Evolutionary conservation across 2,888 invertebrate genomes (phyloP).

Genomic region (Cephalotes varians): DNA sequence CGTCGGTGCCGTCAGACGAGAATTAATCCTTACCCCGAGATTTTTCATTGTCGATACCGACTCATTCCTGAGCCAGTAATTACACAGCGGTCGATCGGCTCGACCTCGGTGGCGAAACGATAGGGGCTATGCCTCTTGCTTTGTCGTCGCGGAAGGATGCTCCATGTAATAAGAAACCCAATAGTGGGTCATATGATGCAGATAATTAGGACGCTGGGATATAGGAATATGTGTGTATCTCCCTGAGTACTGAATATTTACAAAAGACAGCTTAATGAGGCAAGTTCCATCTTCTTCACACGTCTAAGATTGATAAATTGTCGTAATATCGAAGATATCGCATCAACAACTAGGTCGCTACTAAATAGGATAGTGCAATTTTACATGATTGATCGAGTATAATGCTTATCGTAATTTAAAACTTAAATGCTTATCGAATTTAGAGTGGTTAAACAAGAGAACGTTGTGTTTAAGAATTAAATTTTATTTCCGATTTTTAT

Average conservation of each 20-base stretch:
- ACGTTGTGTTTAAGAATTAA: background rate
- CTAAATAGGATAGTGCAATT: background rate
- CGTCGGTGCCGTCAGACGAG: slow-evolving; percentile 57
- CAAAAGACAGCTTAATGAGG: background rate
- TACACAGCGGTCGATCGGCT: slow-evolving; percentile 73
- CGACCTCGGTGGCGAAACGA: slow-evolving; percentile 67
- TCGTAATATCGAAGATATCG: background rate
- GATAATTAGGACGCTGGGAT: slow-evolving; percentile 24
- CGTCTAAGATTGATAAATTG: slow-evolving; percentile 2
- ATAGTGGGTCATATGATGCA: slow-evolving; percentile 11
- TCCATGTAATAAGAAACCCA: slow-evolving; percentile 64
- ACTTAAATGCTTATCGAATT: too few relatives aligned
- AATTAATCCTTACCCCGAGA: slow-evolving; percentile 75
- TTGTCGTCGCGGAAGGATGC: slow-evolving; percentile 48
- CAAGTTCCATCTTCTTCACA: background rate
- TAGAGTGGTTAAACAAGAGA: background rate
- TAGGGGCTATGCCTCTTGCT: slow-evolving; percentile 54
- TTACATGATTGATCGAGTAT: background rate
- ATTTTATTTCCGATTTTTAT: background rate
- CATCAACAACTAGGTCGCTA: background rate
- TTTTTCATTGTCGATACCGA: slow-evolving; percentile 77
- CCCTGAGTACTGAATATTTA: background rate
- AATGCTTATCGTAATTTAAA: background rate
- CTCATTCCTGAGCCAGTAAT: slow-evolving; percentile 72
- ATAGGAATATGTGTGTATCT: background rate